Conservation (phyloP, 2,888 invertebrate species). For the Busseola fusca region DNA sequence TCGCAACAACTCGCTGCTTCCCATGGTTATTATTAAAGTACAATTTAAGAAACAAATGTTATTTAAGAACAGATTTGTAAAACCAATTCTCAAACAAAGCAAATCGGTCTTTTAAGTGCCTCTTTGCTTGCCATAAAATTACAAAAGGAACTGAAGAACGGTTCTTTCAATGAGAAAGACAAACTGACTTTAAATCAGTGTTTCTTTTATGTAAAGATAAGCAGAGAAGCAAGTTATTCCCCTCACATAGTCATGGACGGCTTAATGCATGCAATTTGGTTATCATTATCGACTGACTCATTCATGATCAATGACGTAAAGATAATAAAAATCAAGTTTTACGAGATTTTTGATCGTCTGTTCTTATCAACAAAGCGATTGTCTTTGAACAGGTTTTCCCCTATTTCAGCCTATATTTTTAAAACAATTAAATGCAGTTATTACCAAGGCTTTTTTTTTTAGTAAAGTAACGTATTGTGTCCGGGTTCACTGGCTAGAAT, state of each 20-base stretch:
- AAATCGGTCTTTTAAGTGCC: background rate
- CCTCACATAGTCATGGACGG: constrained; percentile 5
- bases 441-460: constrained; percentile 1
- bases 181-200: constrained; percentile 3
- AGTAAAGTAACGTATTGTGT: constrained; percentile 18
- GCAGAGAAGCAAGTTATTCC: constrained; percentile 11
- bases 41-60: background rate
- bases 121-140: background rate
- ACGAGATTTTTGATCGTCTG: background rate
- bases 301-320: constrained; percentile 18
- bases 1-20: too few species aligned
- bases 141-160: constrained; percentile 10
- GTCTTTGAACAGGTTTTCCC: background rate
- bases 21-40: background rate
- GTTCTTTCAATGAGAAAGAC: constrained; percentile 8
- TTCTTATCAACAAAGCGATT: background rate
- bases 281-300: constrained; percentile 28
- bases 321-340: constrained; percentile 14
- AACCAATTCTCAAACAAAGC: background rate
- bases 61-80: background rate
- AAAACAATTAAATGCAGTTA: constrained; percentile 1
- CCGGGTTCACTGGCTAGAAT: constrained; percentile 48
- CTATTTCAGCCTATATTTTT: background rate
- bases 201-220: constrained; percentile 9
- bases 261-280: constrained; percentile 37